Conservation (phyloP, 2,888 invertebrate genomes). For the Epsilonema sp. region DNA sequence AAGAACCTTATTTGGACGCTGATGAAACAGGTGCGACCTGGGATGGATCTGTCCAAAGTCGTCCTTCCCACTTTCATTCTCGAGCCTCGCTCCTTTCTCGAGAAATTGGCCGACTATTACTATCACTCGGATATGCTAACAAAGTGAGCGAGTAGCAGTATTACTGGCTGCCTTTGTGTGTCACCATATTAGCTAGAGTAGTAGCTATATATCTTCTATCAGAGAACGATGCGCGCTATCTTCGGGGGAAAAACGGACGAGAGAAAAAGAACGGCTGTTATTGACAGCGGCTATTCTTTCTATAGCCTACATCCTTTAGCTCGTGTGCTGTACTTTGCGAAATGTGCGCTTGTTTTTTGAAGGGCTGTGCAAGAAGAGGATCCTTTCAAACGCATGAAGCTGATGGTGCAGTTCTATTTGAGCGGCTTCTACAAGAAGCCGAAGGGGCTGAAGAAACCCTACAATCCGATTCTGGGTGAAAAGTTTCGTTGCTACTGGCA, state of each 20-base stretch:
- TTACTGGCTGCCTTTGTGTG: no score
- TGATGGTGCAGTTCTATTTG: conserved; percentile 67
- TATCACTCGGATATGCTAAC: conserved; percentile 74
- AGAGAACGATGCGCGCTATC: no score
- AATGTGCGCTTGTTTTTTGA: no score
- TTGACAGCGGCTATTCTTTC: no score
- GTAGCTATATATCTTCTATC: no score
- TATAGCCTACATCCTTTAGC: no score
- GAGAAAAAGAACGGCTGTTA: no score
- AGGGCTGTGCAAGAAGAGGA: conserved; percentile 65
- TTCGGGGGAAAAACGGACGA: no score
- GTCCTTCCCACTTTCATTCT: conserved; percentile 80
- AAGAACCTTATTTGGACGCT: conserved; percentile 82
- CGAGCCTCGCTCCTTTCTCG: conserved; percentile 75
- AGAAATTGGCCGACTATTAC: conserved; percentile 77
- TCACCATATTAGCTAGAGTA: no score
- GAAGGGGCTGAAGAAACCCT: conserved; percentile 80
- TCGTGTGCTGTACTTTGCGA: no score
- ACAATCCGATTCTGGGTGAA: conserved; percentile 81
- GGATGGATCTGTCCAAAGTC: conserved; percentile 83
- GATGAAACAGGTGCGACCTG: conserved; percentile 79
- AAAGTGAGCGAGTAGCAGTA: conserved; percentile 41
- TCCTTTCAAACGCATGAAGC: conserved; percentile 67
- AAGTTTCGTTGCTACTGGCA: conserved; percentile 76
- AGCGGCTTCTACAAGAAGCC: conserved; percentile 84